A percentile compares a stretch with the other conserved stretches of the same genome.
Conservation (phyloP, 1,140 invertebrate genomes). For the Nasonia longicornis region DNA sequence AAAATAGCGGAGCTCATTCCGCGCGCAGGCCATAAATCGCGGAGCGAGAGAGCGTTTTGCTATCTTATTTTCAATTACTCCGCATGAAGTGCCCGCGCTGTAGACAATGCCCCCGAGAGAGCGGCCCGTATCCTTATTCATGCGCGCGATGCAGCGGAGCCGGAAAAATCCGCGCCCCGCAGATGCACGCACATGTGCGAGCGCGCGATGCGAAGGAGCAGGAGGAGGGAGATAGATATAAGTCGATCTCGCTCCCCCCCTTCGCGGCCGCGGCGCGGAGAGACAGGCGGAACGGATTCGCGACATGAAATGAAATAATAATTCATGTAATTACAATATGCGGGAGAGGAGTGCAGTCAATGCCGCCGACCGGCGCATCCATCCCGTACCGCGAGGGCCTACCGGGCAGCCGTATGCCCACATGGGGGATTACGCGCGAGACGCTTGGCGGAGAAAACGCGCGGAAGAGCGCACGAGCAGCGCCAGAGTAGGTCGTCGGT, state of each 20-base stretch:
- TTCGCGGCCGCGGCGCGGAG: conserved; percentile 3
- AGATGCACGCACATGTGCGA: neutral
- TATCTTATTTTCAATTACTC: conserved; percentile 44
- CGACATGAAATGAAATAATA: conserved; percentile 65
- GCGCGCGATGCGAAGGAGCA: neutral
- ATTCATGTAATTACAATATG: conserved; percentile 65
- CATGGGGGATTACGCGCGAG: neutral
- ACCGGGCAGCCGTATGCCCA: neutral
- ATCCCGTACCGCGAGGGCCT: conserved; percentile 20
- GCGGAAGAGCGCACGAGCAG: too few relatives aligned
- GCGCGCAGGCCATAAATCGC: conserved; percentile 26
- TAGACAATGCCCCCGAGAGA: conserved; percentile 34
- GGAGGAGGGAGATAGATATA: neutral
- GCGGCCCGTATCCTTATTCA: conserved; percentile 13
- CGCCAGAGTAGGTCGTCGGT: too few relatives aligned
- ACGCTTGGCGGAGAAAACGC: neutral
- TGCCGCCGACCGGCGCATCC: conserved; percentile 44
- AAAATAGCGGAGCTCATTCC: conserved; percentile 12
- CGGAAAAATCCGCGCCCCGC: neutral
- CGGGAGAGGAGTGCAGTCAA: conserved; percentile 43
- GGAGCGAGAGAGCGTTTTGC: conserved; percentile 10
- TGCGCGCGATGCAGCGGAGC: neutral
- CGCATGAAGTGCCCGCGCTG: conserved; percentile 4
- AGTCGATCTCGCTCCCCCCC: neutral
- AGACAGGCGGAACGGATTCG: conserved; percentile 62